These are phyloP conservation scores for Nesogale talazaci DNA, from an alignment of 2,113 vertebrate genomes.

Conservation along the genomic window DNA sequence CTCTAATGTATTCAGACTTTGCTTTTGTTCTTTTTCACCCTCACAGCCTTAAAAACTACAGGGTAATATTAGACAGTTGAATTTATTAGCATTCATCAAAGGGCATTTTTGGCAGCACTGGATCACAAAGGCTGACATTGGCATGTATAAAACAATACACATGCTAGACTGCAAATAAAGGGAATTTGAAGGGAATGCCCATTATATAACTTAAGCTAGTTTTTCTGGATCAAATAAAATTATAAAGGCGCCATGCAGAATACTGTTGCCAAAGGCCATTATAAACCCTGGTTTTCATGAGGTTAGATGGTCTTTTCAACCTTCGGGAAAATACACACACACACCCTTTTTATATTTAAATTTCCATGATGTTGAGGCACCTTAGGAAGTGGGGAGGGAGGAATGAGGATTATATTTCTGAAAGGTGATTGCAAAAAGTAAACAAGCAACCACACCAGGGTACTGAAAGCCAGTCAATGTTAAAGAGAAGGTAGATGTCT, in stretches of 20 bases:
- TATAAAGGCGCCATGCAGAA: conserved; percentile 75
- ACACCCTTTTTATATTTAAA: conserved; percentile 56
- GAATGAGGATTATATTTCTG: not conserved
- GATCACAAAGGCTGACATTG: conserved; percentile 78
- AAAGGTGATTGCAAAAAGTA: conserved; percentile 59
- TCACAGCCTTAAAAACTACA: conserved; percentile 60
- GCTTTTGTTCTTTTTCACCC: conserved; percentile 73
- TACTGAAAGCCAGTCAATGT: conserved; percentile 46
- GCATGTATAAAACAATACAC: conserved; percentile 75
- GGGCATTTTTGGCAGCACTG: conserved; percentile 81
- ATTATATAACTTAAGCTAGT: conserved; percentile 77
- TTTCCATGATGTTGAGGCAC: conserved; percentile 57
- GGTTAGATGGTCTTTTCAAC: conserved; percentile 69
- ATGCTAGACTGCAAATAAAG: conserved; percentile 70
- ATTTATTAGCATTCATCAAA: conserved; percentile 84
- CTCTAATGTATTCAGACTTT: conserved; percentile 70
- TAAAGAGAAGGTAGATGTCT: conserved; percentile 13
- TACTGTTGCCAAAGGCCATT: conserved; percentile 83
- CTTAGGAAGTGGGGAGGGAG: not conserved
- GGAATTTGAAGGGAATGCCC: conserved; percentile 81
- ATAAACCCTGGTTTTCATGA: conserved; percentile 82
- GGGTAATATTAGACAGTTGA: conserved; percentile 73
- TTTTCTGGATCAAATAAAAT: conserved; percentile 83
- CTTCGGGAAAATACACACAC: conserved; percentile 68
- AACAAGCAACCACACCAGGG: not conserved